These are phyloP conservation scores for Phaenicophaeus curvirostris DNA, from an alignment of 2,797 vertebrate genomes.

Conservation along the genomic window DNA sequence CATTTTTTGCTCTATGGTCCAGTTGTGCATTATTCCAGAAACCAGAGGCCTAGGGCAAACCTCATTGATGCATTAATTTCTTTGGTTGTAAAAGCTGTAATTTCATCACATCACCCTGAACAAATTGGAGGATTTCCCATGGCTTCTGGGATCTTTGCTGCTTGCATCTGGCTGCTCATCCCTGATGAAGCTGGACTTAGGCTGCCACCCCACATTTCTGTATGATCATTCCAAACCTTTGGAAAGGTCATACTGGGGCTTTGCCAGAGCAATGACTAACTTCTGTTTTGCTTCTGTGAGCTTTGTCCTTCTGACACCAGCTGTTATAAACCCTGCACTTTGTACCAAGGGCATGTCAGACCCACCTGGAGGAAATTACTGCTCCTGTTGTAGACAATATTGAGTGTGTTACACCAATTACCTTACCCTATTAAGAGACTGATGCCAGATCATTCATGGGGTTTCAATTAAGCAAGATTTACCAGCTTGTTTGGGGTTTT, in stretches of 20 bases:
- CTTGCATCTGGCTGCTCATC: background rate
- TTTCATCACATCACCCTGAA: background rate
- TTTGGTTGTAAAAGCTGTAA: background rate
- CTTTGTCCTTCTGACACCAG: background rate
- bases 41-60: background rate
- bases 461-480: background rate
- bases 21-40: background rate
- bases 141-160: background rate
- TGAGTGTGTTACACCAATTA: background rate
- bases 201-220: accelerated
- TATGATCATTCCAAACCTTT: background rate
- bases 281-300: background rate
- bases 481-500: background rate
- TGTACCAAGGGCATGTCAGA: background rate
- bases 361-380: background rate
- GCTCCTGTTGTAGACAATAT: background rate
- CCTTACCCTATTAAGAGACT: background rate
- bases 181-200: background rate
- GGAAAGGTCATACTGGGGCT: background rate
- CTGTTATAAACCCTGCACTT: background rate
- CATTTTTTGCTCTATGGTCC: background rate
- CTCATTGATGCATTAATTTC: background rate
- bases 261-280: background rate
- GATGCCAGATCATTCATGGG: background rate
- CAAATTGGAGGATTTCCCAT: background rate